phyloP scores from a whole-genome alignment of 2,113 vertebrate species.

The Cryptotis parvus region DNA sequence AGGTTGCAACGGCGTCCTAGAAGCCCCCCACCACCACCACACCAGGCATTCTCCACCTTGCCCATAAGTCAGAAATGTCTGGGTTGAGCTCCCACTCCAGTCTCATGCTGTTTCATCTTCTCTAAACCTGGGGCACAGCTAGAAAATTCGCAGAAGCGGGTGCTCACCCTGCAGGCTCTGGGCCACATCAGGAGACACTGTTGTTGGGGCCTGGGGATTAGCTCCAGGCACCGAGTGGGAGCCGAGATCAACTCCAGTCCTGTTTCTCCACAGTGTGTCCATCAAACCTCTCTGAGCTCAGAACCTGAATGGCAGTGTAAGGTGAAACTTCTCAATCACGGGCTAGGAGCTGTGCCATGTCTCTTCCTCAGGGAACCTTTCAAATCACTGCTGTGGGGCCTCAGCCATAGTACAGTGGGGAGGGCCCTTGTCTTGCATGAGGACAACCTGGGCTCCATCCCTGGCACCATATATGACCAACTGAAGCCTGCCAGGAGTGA shows the following conservation, averaged over 20 bases:
- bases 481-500: no score
- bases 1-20: no score
- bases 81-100: rapidly evolving
- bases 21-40: neutral
- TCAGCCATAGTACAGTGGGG: no score
- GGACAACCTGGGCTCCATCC: no score
- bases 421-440: no score
- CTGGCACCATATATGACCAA: no score
- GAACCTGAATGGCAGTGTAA: rapidly evolving
- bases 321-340: no score
- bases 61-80: rapidly evolving
- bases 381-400: no score
- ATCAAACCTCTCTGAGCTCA: neutral
- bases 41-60: neutral
- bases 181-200: neutral
- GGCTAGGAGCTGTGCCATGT: neutral
- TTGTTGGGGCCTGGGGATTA: neutral
- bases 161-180: no score
- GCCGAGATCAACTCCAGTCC: neutral
- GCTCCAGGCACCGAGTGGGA: neutral
- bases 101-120: no score
- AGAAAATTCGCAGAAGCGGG: neutral
- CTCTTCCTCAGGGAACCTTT: no score
- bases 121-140: neutral
- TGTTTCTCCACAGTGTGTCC: neutral